These are phyloP conservation scores for Drosophila mayri DNA, from an alignment of 1,140 invertebrate genomes.

Conservation along the genomic window DNA sequence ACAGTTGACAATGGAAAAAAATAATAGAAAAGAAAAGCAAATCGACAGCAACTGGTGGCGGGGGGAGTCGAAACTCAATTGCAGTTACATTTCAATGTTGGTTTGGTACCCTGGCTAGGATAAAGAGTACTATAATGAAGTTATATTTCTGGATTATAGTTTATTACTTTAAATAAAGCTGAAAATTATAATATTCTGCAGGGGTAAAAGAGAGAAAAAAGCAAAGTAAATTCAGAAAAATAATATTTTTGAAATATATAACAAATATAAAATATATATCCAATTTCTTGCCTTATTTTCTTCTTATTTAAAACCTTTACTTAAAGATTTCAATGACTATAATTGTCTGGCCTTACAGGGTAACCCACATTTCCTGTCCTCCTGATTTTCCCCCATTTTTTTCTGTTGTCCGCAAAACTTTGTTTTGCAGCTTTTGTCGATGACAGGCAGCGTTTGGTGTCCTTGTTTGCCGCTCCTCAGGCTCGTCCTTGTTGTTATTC, in stretches of 20 bases:
- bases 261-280: neutral
- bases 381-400: neutral
- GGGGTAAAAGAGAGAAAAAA: too few species aligned
- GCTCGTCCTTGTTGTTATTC: constrained; percentile 62
- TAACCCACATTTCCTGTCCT: constrained; percentile 6
- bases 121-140: neutral
- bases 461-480: constrained; percentile 24
- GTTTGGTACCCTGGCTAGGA: constrained; percentile 22
- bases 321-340: neutral
- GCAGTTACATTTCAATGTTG: constrained; percentile 77
- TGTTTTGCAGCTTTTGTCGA: constrained; percentile 60
- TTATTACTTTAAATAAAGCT: too few species aligned
- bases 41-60: constrained; percentile 48
- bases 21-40: constrained; percentile 52
- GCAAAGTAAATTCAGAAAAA: too few species aligned
- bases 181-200: too few species aligned
- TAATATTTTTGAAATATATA: neutral
- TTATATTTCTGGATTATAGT: neutral
- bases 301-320: too few species aligned
- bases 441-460: constrained; percentile 62
- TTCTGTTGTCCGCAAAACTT: constrained; percentile 37
- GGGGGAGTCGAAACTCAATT: constrained; percentile 64
- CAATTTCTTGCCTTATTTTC: too few species aligned
- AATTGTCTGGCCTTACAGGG: neutral
- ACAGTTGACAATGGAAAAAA: constrained; percentile 77